Evolutionary conservation across 2,113 vertebrate species (phyloP), one percentile per base, ranked within the genome.

Genomic region (Rana temporaria): DNA sequence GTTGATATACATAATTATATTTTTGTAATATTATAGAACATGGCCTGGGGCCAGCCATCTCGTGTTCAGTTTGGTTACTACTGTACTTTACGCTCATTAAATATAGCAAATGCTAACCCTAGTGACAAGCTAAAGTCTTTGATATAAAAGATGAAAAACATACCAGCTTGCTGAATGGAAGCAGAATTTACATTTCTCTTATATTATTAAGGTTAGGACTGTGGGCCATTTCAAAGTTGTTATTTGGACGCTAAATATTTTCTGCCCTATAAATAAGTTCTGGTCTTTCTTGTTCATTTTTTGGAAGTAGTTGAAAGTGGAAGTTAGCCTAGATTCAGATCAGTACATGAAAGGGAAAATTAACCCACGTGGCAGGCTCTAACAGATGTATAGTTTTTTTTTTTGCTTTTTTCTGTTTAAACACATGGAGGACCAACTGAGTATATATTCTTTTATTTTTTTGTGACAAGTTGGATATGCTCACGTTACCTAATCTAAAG

Each of bases 281-380:
- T 15, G 14, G 52, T 32, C 53, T 20, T 38, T 22, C 60, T 74
- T 82, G 63, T 22, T 22, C 19, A 73, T 24, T 72, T 80, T 30
- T 67, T 82, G 80, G 70, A 75, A 57, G 20, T 12, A 15, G 80
- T 19, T 82, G 26, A 83, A 74, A 83, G 72, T 70, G 20, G 34
- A 42, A 26, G 72, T 74, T 70, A 42, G 20, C 55, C 30, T 26
- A 42, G 22, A 19, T 80, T 70, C 19, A 18, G 32, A 70, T 74
- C 16, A 15, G 70, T 60, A 42, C 53, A 75, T 22, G 60, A 26
- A 56, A 55, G 42, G 22, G 60, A 65, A 56, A 18, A 34, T 64
- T 56, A 81, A 64, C 38, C 38, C 57, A 34, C 7, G 42, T 65
- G 48, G 52, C 56, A 59, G 19, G 38, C 12, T 16, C 15, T 18